phyloP scores from a whole-genome alignment of 1,140 invertebrate species.

The Calliopsis andreniformis region DNA sequence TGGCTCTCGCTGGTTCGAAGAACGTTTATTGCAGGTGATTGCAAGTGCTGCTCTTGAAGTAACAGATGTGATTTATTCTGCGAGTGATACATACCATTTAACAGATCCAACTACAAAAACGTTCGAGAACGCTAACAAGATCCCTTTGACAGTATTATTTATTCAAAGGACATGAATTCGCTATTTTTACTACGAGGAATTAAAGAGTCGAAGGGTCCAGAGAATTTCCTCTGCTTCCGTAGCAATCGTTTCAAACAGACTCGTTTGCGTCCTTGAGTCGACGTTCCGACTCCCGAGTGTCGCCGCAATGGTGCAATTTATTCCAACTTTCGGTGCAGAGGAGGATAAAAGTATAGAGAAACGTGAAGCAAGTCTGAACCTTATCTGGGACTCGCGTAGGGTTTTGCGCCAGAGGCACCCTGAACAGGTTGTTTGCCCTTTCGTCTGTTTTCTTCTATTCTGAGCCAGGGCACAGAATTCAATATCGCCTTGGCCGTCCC shows the following conservation, averaged over 20 bases:
- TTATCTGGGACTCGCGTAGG: background rate
- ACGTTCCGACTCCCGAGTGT: background rate
- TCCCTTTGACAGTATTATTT: too few relatives aligned
- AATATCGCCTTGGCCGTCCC: constrained; percentile 17
- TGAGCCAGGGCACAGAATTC: constrained; percentile 9
- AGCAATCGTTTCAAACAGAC: background rate
- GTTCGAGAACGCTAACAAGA: too few relatives aligned
- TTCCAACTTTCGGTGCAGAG: background rate
- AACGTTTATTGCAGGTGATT: background rate
- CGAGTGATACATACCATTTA: too few relatives aligned
- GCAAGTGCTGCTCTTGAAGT: background rate
- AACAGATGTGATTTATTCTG: too few relatives aligned
- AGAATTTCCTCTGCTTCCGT: constrained; percentile 3
- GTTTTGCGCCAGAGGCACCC: background rate
- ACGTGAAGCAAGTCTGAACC: background rate
- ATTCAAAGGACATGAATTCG: too few relatives aligned
- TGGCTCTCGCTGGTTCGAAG: background rate
- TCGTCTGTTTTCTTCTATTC: background rate
- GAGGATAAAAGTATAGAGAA: background rate
- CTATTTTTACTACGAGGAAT: background rate
- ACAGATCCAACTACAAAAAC: too few relatives aligned
- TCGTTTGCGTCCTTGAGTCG: constrained; percentile 1
- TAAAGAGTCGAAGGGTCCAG: background rate
- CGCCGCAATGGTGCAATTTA: constrained; percentile 14
- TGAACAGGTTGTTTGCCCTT: background rate